phyloP scores from a whole-genome alignment of 2,888 invertebrate genomes.

The Endomychus coccineus region DNA sequence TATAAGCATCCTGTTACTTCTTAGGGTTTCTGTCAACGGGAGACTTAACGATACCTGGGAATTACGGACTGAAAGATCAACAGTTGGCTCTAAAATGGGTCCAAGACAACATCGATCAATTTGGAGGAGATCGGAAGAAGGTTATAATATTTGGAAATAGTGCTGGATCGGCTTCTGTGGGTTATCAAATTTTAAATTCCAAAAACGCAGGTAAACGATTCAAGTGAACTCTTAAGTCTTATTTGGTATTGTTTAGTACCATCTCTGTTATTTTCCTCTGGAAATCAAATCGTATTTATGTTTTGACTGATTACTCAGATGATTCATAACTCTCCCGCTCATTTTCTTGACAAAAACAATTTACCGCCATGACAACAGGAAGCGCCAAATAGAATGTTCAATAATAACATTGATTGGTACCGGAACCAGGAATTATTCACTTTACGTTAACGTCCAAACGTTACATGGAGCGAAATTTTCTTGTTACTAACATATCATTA shows the following conservation, averaged over 20 bases:
- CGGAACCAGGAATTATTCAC: conserved; percentile 2
- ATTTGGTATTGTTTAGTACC: no score
- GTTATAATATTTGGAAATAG: conserved; percentile 27
- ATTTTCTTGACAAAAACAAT: no score
- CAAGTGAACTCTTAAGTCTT: no score
- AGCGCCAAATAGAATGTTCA: no score
- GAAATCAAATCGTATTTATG: no score
- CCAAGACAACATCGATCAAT: conserved; percentile 24
- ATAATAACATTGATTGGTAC: no score
- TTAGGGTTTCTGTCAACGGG: conserved; percentile 26
- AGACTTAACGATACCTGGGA: conserved; percentile 26
- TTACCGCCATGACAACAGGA: no score
- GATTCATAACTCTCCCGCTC: no score
- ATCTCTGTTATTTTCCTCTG: no score
- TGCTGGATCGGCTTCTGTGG: conserved; percentile 25
- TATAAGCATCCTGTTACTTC: conserved; percentile 6
- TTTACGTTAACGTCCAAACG: neutral
- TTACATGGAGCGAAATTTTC: no score
- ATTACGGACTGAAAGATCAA: conserved; percentile 29
- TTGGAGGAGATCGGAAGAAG: conserved; percentile 27
- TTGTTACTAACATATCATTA: no score
- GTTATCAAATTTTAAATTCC: conserved; percentile 21
- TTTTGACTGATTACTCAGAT: no score
- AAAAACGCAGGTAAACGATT: conserved; percentile 19
- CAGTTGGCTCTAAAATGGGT: conserved; percentile 27